Evolutionary conservation across 2,797 vertebrate species (phyloP).

Genomic region (Chaetodon trifasciatus): DNA sequence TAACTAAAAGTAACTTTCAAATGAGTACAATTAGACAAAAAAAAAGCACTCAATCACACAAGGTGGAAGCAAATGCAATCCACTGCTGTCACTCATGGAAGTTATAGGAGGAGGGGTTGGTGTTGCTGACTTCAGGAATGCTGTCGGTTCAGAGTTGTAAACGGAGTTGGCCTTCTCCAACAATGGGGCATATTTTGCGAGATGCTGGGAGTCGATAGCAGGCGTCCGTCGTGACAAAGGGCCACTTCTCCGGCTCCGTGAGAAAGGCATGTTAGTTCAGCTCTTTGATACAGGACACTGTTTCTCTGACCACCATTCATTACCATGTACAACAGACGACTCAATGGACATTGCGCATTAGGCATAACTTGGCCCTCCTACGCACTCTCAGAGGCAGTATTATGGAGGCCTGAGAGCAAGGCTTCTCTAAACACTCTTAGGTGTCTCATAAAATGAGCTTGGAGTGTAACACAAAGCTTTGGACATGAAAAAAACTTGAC

Average conservation of each 20-base stretch:
- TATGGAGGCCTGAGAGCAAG: conserved; percentile 57
- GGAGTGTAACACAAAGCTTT: conserved; percentile 15
- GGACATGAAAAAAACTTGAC: conserved; percentile 19
- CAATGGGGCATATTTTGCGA: conserved; percentile 86
- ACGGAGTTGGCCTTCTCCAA: conserved; percentile 84
- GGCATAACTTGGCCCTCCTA: conserved; percentile 93
- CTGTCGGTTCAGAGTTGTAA: conserved; percentile 78
- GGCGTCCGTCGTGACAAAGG: conserved; percentile 83
- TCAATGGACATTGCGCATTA: conserved; percentile 91
- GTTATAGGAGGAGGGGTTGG: conserved; percentile 47
- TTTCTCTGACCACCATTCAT: conserved; percentile 94
- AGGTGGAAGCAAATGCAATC: conserved; percentile 29
- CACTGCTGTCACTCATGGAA: conserved; percentile 38
- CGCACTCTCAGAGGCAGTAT: conserved; percentile 77
- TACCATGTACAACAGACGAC: conserved; percentile 91
- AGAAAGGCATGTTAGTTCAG: conserved; percentile 93
- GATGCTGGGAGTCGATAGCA: conserved; percentile 83
- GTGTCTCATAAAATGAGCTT: conserved; percentile 66
- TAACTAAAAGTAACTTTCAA: not conserved
- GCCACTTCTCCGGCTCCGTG: conserved; percentile 84
- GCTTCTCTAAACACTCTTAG: conserved; percentile 67
- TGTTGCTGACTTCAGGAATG: conserved; percentile 80
- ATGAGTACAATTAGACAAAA: not conserved
- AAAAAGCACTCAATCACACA: not conserved
- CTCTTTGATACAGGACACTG: conserved; percentile 88